phyloP scores from a whole-genome alignment of 1,140 invertebrate species.

The Brachionus sp. region DNA sequence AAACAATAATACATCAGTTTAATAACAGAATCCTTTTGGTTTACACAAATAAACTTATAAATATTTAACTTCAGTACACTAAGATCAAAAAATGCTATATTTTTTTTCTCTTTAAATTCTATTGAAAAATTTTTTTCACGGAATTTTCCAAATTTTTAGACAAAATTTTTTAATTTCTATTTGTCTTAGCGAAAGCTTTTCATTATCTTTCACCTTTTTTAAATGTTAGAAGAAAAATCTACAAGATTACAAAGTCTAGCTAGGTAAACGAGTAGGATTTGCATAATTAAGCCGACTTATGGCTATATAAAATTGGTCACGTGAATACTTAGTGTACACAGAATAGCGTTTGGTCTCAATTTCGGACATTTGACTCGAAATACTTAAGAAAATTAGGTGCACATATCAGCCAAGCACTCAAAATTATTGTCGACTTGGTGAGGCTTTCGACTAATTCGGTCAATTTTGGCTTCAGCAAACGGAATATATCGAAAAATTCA shows the following conservation, averaged over 20 bases:
- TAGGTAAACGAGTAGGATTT: background rate
- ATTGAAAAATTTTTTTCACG: background rate
- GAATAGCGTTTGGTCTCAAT: background rate
- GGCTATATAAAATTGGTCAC: background rate
- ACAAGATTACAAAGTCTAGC: background rate
- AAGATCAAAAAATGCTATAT: background rate
- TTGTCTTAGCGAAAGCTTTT: background rate
- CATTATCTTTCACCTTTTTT: background rate
- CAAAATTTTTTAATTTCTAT: background rate
- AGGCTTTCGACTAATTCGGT: background rate
- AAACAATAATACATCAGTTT: slow-evolving; percentile 5
- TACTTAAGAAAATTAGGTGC: background rate
- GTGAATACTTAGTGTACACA: background rate
- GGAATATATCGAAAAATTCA: background rate
- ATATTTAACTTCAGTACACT: background rate
- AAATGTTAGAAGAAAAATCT: slow-evolving; percentile 4
- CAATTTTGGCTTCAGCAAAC: background rate
- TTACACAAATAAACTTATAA: background rate
- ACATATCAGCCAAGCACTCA: background rate
- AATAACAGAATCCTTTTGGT: slow-evolving; percentile 2
- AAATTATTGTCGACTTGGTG: background rate
- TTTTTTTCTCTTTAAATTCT: too few species aligned
- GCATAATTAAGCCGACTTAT: background rate
- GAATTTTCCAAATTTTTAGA: background rate
- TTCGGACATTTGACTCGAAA: background rate